Base-by-base conservation (phyloP, 2,113 vertebrate species). In the Psophia crepitans region DNA sequence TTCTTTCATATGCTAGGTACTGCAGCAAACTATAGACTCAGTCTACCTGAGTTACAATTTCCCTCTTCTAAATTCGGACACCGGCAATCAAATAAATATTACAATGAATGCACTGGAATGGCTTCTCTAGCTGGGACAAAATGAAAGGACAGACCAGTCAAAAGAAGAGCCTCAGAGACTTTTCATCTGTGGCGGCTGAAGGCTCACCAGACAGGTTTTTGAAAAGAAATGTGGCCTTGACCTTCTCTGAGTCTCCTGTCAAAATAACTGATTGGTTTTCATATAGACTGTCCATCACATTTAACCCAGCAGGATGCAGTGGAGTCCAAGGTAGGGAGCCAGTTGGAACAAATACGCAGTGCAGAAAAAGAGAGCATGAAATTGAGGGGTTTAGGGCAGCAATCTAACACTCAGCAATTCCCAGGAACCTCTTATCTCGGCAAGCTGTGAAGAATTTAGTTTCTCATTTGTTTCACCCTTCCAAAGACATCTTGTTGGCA, bases 321-420 rank as follows among this genome's bases (percentile, higher is more conserved):
- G 43, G 94, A 82, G 89, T 94, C 75, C 78, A 63, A 94, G 93
- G 74, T 91, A 97, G 91, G 83, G 84, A 97, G 95, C 92, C 97
- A 98, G 94, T 85, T 97, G 96, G 91, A 97, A 96, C 79, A 97
- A 97, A 97, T 93, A 84, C 24, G 88, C 64, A 95, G 77, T 44
- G 89, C 41, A 75, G 88, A 97, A 96, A 94, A 83, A 94, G 75
- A 94, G 28, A 92, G 92, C 69, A 93, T 89, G 95, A 97, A 98
- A 97, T 97, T 93, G 97, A 96, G 87, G 95, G 90, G 92, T 97
- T 98, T 95, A 96, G 76, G 89, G 91, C 85, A 97, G 91, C 93
- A 98, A 92, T 97, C 89, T 96, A 97, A 96, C 81, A 97, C 48
- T 94, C 93, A 94, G 92, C 76, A 97, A 86, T 98, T 97, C 92